Evolutionary conservation across 2,888 invertebrate genomes (phyloP).

Genomic region (Tupiocoris notatus): DNA sequence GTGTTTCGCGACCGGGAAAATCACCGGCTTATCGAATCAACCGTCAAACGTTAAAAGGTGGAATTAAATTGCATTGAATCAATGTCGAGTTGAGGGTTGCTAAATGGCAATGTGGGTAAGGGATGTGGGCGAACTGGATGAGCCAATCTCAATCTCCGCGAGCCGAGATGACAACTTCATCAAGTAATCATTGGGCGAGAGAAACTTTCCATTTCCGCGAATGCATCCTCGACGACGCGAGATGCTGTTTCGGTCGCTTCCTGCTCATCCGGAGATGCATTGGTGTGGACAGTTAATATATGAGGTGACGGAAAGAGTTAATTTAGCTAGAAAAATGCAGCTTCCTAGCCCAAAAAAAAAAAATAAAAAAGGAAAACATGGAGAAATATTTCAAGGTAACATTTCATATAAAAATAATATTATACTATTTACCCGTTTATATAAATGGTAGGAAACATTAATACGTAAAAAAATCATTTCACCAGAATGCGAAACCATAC

Average conservation of each 20-base stretch:
- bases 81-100: conserved; percentile 12
- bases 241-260: not conserved
- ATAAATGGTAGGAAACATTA: no score
- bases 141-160: not conserved
- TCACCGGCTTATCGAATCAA: conserved; percentile 47
- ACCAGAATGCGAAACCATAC: no score
- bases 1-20: conserved; percentile 41
- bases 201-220: conserved; percentile 30
- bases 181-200: not conserved
- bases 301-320: no score
- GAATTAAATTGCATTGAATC: conserved; percentile 47
- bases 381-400: no score
- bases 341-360: no score
- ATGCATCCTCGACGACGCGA: not conserved
- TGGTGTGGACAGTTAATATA: no score
- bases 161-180: not conserved
- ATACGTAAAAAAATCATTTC: no score
- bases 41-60: conserved; percentile 46
- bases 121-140: not conserved
- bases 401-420: no score
- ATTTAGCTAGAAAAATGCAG: no score
- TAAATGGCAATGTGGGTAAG: not conserved
- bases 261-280: not conserved
- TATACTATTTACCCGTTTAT: no score
- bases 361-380: no score